Base-by-base conservation (phyloP, 2,888 invertebrate genomes). In the Hirtodrosophila duncani region DNA sequence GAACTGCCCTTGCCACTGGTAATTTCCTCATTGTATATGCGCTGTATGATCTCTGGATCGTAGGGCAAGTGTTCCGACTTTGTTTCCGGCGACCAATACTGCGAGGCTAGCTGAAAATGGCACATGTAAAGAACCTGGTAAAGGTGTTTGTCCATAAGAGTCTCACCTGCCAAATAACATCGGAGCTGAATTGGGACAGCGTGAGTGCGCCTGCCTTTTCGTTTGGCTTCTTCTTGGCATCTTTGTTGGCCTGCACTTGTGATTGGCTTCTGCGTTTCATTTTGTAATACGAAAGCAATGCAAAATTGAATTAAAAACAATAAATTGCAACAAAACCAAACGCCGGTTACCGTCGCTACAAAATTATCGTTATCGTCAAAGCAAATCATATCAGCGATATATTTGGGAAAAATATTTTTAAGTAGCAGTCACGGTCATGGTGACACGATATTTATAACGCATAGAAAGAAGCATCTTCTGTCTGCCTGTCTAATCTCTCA, bases 21-120 rank as follows among this genome's bases (percentile, higher is more conserved):
- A 77, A 98, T 94, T 88, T 98, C 98, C 82, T 93, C 91, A 43
- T 90, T 88, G 83, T 98, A 98, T 68, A 98, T 93, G 71, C 96
- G 93, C 82, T 97, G 96, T 64, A 98, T 92, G 68, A 98, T 90
- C 81, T 91, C 88, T 16, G 92, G 88, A 88, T 94, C 91, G 82
- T 92, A 96, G 31, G 92, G 90, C 75, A 91, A 85, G 88, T 94
- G 94, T 2, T 90, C 88, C 6, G 90, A 89, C 43, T 90, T 88
- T 0, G 94, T 93, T 84, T 94, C 93, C 0, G 96, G 95, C 0
- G 96, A 93, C 98, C 98, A 98, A 85, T 96, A 96, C 83, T 95
- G 92, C 57, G 93, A 92, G 1, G 98, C 96, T 17, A 98, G 89
- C 96, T 97, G 14, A 20, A 1, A n/a, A 8, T n/a, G n/a, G n/a